A percentile compares a stretch with the other conserved stretches of the same genome.
These are phyloP conservation scores for Abramis brama DNA, from an alignment of 2,113 vertebrate species.

Conservation along the genomic window DNA sequence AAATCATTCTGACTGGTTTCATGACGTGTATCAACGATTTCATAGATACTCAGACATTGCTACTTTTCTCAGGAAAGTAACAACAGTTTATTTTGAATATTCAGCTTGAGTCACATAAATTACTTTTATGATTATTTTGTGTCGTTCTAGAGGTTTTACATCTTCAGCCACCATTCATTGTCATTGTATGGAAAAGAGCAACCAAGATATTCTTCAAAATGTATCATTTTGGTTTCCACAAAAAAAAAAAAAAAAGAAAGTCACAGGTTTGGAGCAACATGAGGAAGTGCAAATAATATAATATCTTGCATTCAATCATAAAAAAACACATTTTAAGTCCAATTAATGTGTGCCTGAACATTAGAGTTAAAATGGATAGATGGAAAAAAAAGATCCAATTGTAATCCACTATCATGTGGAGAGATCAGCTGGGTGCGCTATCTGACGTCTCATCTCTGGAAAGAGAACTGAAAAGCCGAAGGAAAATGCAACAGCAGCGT, in stretches of 20 bases:
- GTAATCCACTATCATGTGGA: conserved; percentile 71
- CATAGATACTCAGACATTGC: background rate
- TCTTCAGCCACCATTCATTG: background rate
- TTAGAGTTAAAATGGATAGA: conserved; percentile 73
- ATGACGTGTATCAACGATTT: conserved; percentile 54
- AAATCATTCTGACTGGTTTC: conserved; percentile 27
- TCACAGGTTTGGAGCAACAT: background rate
- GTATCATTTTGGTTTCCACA: background rate
- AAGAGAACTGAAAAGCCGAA: conserved; percentile 76
- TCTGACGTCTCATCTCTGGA: conserved; percentile 78
- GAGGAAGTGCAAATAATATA: background rate
- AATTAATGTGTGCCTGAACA: conserved; percentile 59
- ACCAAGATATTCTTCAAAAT: background rate
- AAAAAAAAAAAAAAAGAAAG: background rate
- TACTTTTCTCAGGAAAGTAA: background rate
- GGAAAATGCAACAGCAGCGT: conserved; percentile 66
- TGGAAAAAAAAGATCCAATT: conserved; percentile 74
- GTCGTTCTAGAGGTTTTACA: background rate
- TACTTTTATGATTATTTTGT: background rate
- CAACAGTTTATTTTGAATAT: background rate
- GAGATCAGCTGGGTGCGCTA: conserved; percentile 74
- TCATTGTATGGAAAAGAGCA: background rate
- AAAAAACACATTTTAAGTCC: conserved; percentile 17
- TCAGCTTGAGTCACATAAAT: background rate
- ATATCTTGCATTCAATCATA: background rate